Base-by-base conservation (phyloP, 1,140 invertebrate genomes). In the Spodoptera litura region DNA sequence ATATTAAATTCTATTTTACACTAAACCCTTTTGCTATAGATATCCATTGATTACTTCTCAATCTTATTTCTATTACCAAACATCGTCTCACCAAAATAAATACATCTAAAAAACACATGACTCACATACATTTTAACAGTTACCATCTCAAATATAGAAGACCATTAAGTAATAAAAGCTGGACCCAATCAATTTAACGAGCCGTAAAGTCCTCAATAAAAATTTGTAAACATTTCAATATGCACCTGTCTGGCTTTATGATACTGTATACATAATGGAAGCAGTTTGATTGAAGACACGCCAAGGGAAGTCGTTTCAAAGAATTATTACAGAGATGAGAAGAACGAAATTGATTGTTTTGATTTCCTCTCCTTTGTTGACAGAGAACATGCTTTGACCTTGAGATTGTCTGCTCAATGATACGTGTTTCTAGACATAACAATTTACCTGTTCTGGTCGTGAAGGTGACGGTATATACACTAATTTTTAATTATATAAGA, bases 261-360 rank as follows among this genome's bases (percentile, higher is more conserved):
- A 52, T 49, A 20, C 27, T 62, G 35, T 44, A 62, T n/a, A 68
- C 49, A 27, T 31, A 12, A 53, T 53, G 49, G 49, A 10, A 10
- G 12, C 20, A 12, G 61, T 64, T 49, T 68, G 64, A 68, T 52
- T 68, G 64, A 68, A 68, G 49, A 52, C 64, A 68, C 27, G 64
- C 64, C 64, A 68, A 44, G 15, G 44, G 64, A 52, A 68, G 15
- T 52, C 38, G 20, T 74, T 74, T 15, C 59, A 44, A 64, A 64
- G n/a, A 64, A 15, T 64, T 64, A 64, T 44, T 35, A 64, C 35
- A 10, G 15, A 8, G 35, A 20, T 64, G 61, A 64, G 12, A 38
- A n/a, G 59, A 15, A 35, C 27, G 2, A 31, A n/a, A 64, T 44
- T 38, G n/a, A 49, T 64, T 49, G 61, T 64, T 64, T 64, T 44